Evolutionary conservation across 2,797 vertebrate species (phyloP).

Genomic region (Thunnus albacares): DNA sequence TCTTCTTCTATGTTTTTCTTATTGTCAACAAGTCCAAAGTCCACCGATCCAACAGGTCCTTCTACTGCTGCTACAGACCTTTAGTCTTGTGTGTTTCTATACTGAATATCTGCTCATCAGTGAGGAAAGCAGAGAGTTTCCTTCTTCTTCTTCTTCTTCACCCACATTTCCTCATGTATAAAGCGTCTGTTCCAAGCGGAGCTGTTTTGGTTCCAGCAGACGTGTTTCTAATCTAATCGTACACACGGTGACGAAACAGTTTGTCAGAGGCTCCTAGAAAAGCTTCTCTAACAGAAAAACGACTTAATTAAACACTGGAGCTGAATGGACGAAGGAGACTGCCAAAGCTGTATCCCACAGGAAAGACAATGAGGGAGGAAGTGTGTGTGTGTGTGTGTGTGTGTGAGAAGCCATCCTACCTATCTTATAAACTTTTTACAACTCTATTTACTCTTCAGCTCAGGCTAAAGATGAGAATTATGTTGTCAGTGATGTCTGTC

Average conservation of each 20-base stretch:
- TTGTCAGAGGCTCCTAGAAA: slow-evolving; percentile 63
- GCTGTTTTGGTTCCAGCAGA: slow-evolving; percentile 42
- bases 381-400: slow-evolving; percentile 51
- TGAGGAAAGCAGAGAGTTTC: slow-evolving; percentile 6
- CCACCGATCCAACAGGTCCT: no score
- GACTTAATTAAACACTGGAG: slow-evolving; percentile 69
- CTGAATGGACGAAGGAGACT: slow-evolving; percentile 54
- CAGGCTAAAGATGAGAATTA: background rate
- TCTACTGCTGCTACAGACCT: no score
- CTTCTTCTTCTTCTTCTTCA: background rate
- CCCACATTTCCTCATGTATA: slow-evolving; percentile 24
- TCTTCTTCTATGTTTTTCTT: no score
- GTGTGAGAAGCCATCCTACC: slow-evolving; percentile 20
- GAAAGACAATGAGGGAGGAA: slow-evolving; percentile 63
- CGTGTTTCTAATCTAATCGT: slow-evolving; percentile 68
- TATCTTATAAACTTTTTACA: slow-evolving; percentile 17
- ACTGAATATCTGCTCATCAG: background rate
- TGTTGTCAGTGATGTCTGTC: background rate
- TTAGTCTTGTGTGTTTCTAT: background rate
- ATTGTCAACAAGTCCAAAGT: no score
- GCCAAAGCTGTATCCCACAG: slow-evolving; percentile 66
- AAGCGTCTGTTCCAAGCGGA: slow-evolving; percentile 31
- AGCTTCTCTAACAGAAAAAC: slow-evolving; percentile 61
- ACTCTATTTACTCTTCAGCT: slow-evolving; percentile 5
- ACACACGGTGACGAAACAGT: slow-evolving; percentile 64